Percentiles rank a stretch among this genome's conserved stretches.
Conservation (phyloP, 92 coral and sea anemone species). For the Actinernus sp. region DNA sequence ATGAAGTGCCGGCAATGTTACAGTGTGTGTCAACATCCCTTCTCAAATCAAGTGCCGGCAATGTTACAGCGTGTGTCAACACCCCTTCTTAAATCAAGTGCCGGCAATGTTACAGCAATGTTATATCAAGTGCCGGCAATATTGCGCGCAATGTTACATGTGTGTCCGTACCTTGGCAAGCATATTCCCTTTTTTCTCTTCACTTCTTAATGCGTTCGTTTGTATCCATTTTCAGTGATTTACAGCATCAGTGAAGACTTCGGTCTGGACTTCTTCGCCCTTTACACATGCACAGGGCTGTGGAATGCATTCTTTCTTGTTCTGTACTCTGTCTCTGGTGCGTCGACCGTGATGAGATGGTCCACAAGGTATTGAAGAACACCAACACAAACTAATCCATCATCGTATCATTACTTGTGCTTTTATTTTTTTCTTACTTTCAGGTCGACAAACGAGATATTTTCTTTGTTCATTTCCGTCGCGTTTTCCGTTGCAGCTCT, state of each 20-base stretch:
- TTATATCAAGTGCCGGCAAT: too few relatives aligned
- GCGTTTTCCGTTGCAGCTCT: constrained; percentile 80
- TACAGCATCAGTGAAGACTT: constrained; percentile 69
- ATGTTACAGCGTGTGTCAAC: too few relatives aligned
- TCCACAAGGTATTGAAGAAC: constrained; percentile 59
- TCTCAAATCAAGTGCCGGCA: too few relatives aligned
- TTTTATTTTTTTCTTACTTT: not conserved
- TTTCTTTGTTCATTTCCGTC: constrained; percentile 77
- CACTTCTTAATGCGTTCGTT: not conserved
- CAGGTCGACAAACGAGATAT: constrained; percentile 88
- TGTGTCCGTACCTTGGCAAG: too few relatives aligned
- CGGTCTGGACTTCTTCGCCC: constrained; percentile 73
- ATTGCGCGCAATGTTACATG: too few relatives aligned
- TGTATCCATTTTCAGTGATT: constrained; percentile 37
- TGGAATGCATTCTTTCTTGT: constrained; percentile 80
- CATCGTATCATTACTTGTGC: not conserved
- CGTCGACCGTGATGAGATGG: constrained; percentile 81
- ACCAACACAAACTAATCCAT: not conserved
- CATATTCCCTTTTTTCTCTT: too few relatives aligned
- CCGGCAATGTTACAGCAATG: too few relatives aligned
- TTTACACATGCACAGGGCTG: constrained; percentile 80
- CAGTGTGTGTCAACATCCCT: too few relatives aligned
- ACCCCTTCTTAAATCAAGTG: too few relatives aligned
- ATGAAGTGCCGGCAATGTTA: too few relatives aligned
- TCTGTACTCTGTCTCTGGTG: constrained; percentile 70